Base-by-base conservation (phyloP, 2,113 vertebrate species). In the Corydoras maculifer region DNA sequence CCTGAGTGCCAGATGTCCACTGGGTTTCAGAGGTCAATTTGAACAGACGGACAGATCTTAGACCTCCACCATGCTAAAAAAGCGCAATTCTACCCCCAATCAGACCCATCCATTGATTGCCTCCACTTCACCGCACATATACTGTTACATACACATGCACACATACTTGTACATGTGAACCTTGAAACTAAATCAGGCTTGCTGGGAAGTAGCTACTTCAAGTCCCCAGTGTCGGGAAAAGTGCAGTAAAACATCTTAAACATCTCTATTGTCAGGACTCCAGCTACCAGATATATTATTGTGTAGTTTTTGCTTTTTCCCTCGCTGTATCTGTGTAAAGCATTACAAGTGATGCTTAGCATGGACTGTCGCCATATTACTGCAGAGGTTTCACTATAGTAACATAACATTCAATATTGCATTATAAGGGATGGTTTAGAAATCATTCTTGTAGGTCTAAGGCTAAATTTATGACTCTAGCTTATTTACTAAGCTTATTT, bases 1-100 rank as follows among this genome's bases (percentile, higher is more conserved):
- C 8, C 25, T 14, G 53, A 62, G 65, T 48, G 30, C 55, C 77
- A 78, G 77, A 78, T 78, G 77, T 78, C 65, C 70, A 72, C 69
- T 71, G 65, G 73, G 55, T 68, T 29, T n/a, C 35, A 68, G 69
- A 78, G 77, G 77, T 78, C 77, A 75, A 5, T 32, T 31, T 68
- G 73, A 78, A 78, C 77, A 78, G 69, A 78, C 54, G 65, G 64
- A 62, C 49, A 57, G 65, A 65, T 58, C 31, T 50, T 14, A 53
- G 60, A 72, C 77, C 65, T 57, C 51, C 65, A 18, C 13, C 43
- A 5, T 62, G 64, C 72, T 64, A 65, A 68, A 65, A 60, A 58
- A 55, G 72, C 5, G 13, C 60, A 78, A 75, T 29, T 30, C 9
- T 32, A 74, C 13, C 53, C 43, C 32, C 31, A 64, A 73, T 75